These are phyloP conservation scores for Pediacus dermestoides DNA, from an alignment of 2,888 invertebrate genomes.

Conservation along the genomic window DNA sequence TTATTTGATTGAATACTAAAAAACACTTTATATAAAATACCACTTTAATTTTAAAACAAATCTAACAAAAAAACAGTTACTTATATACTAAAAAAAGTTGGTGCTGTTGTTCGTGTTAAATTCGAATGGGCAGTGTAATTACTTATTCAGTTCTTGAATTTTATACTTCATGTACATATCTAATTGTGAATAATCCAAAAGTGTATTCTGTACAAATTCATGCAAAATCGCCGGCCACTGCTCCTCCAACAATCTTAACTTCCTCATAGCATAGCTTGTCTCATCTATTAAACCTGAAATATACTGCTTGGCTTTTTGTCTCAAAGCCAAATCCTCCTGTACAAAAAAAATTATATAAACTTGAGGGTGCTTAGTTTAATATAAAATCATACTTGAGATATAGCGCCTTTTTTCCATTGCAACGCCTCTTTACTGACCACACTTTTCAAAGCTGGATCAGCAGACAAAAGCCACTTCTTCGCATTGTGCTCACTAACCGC, in stretches of 20 bases:
- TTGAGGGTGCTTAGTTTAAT: conserved; percentile 4
- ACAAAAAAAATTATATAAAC: conserved; percentile 27
- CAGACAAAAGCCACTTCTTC: conserved; percentile 68
- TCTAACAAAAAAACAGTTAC: no score
- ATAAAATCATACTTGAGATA: conserved; percentile 48
- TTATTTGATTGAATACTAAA: no score
- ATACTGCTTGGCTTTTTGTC: conserved; percentile 71
- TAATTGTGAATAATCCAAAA: conserved; percentile 77
- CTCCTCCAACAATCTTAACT: conserved; percentile 68
- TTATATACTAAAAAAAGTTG: no score
- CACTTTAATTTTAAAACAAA: no score
- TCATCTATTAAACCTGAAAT: conserved; percentile 67
- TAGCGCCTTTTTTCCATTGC: conserved; percentile 68
- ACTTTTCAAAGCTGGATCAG: conserved; percentile 72
- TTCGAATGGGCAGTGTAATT: no score
- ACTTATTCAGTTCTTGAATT: conserved; percentile 54
- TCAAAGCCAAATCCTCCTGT: conserved; percentile 69
- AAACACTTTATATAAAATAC: no score
- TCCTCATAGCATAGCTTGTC: conserved; percentile 73
- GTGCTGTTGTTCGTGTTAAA: no score
- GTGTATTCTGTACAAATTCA: conserved; percentile 72
- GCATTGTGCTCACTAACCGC: conserved; percentile 48
- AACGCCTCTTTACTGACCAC: conserved; percentile 85
- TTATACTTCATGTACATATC: conserved; percentile 73
- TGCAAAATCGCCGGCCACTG: conserved; percentile 75